A percentile compares a stretch with the other conserved stretches of the same genome.
These are phyloP conservation scores for Synaphobranchus kaupii DNA, from an alignment of 2,797 vertebrate genomes.

Conservation along the genomic window DNA sequence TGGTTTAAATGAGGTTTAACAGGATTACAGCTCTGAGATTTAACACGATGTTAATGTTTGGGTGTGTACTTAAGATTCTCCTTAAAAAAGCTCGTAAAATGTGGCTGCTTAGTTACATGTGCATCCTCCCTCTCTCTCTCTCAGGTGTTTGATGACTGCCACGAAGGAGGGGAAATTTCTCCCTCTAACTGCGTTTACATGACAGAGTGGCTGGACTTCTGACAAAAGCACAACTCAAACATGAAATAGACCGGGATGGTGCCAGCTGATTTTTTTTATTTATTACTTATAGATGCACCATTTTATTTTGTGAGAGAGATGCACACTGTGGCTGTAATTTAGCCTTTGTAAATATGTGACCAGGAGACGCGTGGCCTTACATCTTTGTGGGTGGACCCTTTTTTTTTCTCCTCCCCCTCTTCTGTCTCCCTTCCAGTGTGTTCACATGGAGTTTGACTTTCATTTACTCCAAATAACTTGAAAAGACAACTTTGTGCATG, in stretches of 20 bases:
- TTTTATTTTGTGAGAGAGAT: constrained; percentile 10
- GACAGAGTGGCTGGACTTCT: constrained; percentile 93
- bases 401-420: constrained; percentile 20
- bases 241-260: neutral
- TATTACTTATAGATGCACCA: neutral
- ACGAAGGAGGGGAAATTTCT: constrained; percentile 93
- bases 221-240: constrained; percentile 41
- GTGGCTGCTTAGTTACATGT: neutral
- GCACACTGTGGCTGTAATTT: neutral
- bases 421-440: neutral
- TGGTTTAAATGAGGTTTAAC: neutral
- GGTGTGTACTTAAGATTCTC: accelerated
- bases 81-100: neutral
- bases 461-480: neutral
- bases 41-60: neutral
- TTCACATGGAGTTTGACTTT: neutral
- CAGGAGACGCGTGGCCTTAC: neutral
- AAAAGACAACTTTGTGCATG: neutral
- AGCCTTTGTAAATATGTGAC: neutral
- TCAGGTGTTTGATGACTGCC: constrained; percentile 96
- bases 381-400: neutral
- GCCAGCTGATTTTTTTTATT: neutral
- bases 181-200: constrained; percentile 93
- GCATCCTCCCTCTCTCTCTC: constrained; percentile 35
- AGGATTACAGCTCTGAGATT: neutral